Base-by-base conservation (phyloP, 1,140 invertebrate species). In the Saccostrea echinata region DNA sequence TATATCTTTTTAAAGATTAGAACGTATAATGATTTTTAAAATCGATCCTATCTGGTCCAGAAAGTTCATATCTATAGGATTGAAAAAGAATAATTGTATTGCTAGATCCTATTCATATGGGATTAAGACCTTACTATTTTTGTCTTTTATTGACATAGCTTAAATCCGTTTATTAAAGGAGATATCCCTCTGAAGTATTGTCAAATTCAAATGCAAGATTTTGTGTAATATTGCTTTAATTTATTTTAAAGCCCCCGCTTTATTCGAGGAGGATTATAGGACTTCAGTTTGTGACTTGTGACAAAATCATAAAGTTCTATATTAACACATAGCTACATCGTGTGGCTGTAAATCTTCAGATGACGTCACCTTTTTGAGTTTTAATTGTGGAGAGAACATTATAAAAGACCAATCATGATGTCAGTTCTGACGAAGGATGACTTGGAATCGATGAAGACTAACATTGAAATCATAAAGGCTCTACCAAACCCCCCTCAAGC, bases 341-440 rank as follows among this genome's bases (percentile, higher is more conserved):
- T 43, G 43, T 43, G 43, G 43, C 9, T 43, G 43, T 64, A 64
- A 64, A 24, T 24, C 13, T 76, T 30, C 27, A 27, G 30, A 76
- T 76, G 68, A 76, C 68, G 27, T 30, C 68, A 76, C 43, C 43
- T 9, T 43, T 43, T 43, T 43, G 43, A 43, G 43, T 43, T 43
- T 43, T 43, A 9, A 43, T 9, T 43, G 43, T 43, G 30, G 13
- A 76, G 13, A 30, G 24, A 33, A 30, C 13, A 33, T 0, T 2
- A 16, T 76, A 9, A 33, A 33, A 12, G 33, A 76, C 27, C 24
- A 27, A 27, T 16, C 27, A 30, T 33, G 27, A 76, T 30, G 27
- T 76, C 68, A 13, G 68, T 76, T 76, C 11, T 76, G 3, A 76
- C 68, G 16, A 76, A 30, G 68, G 68, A 76, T 27, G 68, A 30